Evolutionary conservation across 2,113 vertebrate genomes (phyloP).

Genomic region (Procapra przewalskii): DNA sequence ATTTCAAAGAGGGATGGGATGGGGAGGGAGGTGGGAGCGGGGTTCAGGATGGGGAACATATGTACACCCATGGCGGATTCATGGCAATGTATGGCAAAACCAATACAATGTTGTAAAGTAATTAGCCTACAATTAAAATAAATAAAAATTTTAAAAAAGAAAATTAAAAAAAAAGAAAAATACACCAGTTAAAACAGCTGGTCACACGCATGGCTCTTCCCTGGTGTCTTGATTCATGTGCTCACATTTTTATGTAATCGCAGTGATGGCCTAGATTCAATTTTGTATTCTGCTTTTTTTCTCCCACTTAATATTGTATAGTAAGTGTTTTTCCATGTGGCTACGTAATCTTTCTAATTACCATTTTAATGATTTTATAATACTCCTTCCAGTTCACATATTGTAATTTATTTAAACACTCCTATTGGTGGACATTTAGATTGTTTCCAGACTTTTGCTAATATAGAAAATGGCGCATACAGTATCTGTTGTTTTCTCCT

Average conservation of each 20-base stretch:
- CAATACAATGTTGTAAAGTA: too few species aligned
- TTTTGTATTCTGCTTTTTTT: conserved; percentile 44
- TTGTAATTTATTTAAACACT: conserved; percentile 68
- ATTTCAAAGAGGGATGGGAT: background rate
- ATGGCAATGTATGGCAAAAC: too few species aligned
- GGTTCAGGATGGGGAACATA: too few species aligned
- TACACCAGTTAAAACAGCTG: background rate
- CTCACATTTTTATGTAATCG: conserved; percentile 66
- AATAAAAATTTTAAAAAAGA: too few species aligned
- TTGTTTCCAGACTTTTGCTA: conserved; percentile 59
- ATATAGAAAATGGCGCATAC: conserved; percentile 51
- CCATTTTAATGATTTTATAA: conserved; percentile 76
- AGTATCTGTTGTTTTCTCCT: conserved; percentile 27
- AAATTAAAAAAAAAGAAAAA: background rate
- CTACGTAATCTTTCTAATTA: conserved; percentile 73
- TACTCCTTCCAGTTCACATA: conserved; percentile 70
- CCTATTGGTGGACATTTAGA: conserved; percentile 59
- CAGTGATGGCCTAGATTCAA: conserved; percentile 60
- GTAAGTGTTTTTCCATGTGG: conserved; percentile 73
- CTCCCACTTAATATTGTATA: conserved; percentile 66
- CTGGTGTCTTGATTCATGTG: conserved; percentile 55
- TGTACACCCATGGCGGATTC: too few species aligned
- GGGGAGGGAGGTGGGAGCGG: too few species aligned
- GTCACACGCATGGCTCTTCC: conserved; percentile 30
- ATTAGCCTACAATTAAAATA: too few species aligned